Evolutionary conservation across 2,888 invertebrate species (phyloP), one percentile per base, ranked within the genome.

Genomic region (Parnassius apollo): DNA sequence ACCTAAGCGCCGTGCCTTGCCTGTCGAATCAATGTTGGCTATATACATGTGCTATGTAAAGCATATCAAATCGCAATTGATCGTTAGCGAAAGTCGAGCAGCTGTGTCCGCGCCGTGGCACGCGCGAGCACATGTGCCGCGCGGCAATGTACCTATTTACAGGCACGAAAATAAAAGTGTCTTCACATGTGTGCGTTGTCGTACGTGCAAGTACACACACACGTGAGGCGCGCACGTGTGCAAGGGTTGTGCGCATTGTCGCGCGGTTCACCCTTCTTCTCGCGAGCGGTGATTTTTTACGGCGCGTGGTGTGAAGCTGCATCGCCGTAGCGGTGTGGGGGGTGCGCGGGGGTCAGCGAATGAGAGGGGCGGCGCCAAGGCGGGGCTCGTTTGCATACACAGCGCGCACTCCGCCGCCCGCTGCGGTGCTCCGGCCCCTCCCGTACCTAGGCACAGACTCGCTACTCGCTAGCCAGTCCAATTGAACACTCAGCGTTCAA

Each of bases 181-280:
- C 13, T 13, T n/a, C 13, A 12, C 48, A 13, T 48, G 48, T 48
- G 44, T 52, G 57, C 57, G 48, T 54, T 25, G 25, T 25, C 4
- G 25, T 25, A 25, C 3, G 4, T 25, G 3, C 25, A n/a, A 51
- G 57, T 49, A 62, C 62, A 62, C 62, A 64, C 66, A 65, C 65
- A 55, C 46, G 62, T 48, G 53, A 61, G 42, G 51, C 42, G 60
- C 58, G 60, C 62, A 62, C 65, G 66, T 64, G 66, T 59, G 56
- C 62, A 63, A 65, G 65, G 65, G 65, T 62, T 66, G 66, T 45
- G 35, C 50, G 51, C 51, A 63, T 59, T 63, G 59, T 59, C 51
- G 9, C 46, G 18, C 46, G n/a, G 42, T 57, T 57, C 57, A 62
- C 62, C 62, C 62, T 62, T 57, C 48, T 48, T 48, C 57, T 57